Base-by-base conservation (phyloP, 2,113 vertebrate genomes). In the Notothenia coriiceps region DNA sequence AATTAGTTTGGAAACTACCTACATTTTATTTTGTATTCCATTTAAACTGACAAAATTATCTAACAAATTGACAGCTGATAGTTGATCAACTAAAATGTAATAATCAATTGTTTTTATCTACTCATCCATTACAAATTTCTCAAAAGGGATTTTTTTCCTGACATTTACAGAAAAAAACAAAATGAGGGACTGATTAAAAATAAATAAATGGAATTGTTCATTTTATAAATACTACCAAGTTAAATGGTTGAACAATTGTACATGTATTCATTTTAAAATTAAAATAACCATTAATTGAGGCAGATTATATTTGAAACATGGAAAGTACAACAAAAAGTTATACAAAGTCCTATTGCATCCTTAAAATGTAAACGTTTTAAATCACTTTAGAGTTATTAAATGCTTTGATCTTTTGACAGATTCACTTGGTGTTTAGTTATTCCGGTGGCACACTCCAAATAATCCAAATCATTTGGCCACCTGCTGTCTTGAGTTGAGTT, bases 401-500 rank as follows among this genome's bases (percentile, higher is more conserved):
- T n/a, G 6, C 17, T 18, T 67, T 40, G 13, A 52, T 2, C 22
- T 3, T 22, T 2, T 46, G 6, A 47, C 20, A 29, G 46, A 50
- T 67, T 35, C 17, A 67, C 3, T 14, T 3, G 7, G 17, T 10
- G 22, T 50, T 50, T 8, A 11, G 33, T 55, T 71, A 74, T 60
- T 76, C 49, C 35, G 1, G 15, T 4, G 56, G 0, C 67, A 62
- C 70, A 15, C 55, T 73, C 13, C 25, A 17, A 63, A 49, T 68
- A n/a, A 10, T 18, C 18, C 10, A 47, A 61, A 72, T 55, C 5
- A 29, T 60, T 47, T 49, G 46, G 55, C 62, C 20, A 10, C 43
- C 57, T 44, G 59, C 57, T 46, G 50, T 70, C 63, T 17, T 43
- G 64, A 29, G n/a, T 62, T 9, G 49, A 44, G 60, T 70, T 88